Percentiles rank a stretch among this genome's conserved stretches.
These are phyloP conservation scores for Cenopis cana DNA, from an alignment of 2,888 invertebrate genomes.

Conservation along the genomic window DNA sequence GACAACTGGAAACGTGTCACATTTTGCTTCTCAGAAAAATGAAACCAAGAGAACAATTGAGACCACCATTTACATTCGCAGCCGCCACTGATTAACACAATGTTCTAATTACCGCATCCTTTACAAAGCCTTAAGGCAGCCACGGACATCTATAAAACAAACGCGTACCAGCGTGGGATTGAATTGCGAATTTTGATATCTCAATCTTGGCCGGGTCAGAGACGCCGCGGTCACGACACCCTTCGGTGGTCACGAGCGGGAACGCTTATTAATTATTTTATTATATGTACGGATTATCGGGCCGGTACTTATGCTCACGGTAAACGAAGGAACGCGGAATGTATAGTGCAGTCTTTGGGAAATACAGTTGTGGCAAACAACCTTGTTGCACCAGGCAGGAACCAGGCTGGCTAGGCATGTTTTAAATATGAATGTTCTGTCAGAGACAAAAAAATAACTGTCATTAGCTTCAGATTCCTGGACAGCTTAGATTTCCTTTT, in stretches of 20 bases:
- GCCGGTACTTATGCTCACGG: conserved; percentile 61
- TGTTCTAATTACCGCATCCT: conserved; percentile 43
- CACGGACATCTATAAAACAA: conserved; percentile 73
- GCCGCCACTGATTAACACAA: conserved; percentile 35
- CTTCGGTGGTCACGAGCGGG: conserved; percentile 81
- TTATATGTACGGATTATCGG: conserved; percentile 53
- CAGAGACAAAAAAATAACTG: no score
- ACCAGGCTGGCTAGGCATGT: no score
- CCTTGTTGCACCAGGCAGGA: no score
- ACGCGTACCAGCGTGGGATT: conserved; percentile 71
- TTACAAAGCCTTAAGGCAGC: conserved; percentile 57
- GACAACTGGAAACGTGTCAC: background rate
- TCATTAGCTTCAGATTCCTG: no score
- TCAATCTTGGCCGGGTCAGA: conserved; percentile 81
- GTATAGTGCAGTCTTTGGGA: conserved; percentile 48
- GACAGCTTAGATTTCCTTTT: no score
- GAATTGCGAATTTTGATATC: conserved; percentile 82
- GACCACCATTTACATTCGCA: conserved; percentile 7
- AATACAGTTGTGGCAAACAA: no score
- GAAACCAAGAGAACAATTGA: background rate
- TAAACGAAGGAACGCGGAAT: conserved; percentile 61
- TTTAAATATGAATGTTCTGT: no score
- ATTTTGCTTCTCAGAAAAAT: background rate
- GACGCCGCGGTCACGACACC: conserved; percentile 83
- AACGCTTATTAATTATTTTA: conserved; percentile 61